Evolutionary conservation across 2,888 invertebrate genomes (phyloP), one percentile per base, ranked within the genome.

Genomic region (Rhabditoides inermis): DNA sequence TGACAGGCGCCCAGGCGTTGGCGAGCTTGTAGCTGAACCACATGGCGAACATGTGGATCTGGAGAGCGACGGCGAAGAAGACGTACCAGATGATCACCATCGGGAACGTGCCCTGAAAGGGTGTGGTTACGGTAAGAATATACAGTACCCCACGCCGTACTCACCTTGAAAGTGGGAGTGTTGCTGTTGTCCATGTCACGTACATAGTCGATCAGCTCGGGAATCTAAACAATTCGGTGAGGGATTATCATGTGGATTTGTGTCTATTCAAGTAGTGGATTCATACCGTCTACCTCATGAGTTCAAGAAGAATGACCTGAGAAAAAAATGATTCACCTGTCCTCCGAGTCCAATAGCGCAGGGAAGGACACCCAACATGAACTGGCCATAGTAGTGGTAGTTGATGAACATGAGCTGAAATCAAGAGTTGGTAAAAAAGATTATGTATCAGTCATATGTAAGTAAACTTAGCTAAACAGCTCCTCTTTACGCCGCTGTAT

Each of bases 61-160:
- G 73, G 20, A 74, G 64, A 23, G 72, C 71, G 53, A 73, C 61
- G 10, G 72, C 58, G 58, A 74, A 75, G 62, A 74, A 74, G 30
- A 74, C 65, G 56, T 71, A 74, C 73, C 73, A 72, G 40, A 72
- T 60, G 53, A 70, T 64, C 22, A 74, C 72, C 72, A 73, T 73
- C n/a, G 73, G 73, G 56, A 74, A 73, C 12, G 51, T 56, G 26
- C 67, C 67, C 60, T 63, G 41, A 18, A 62, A 51, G 18, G 25
- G 15, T 25, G 10, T 5, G n/a, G n/a, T 1, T 12, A 36, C 25
- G 7, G 7, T 5, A 23, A 23, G 10, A 7, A 22, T 22, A 12
- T 23, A 27, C 25, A 18, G 35, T 12, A 32, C 35, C 15, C 10
- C 20, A 40, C 20, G 40, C 7, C 7, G 7, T 18, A 30, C 23